These are phyloP conservation scores for Amblyjoppa fuscipennis DNA, from an alignment of 2,888 invertebrate species.

Conservation along the genomic window DNA sequence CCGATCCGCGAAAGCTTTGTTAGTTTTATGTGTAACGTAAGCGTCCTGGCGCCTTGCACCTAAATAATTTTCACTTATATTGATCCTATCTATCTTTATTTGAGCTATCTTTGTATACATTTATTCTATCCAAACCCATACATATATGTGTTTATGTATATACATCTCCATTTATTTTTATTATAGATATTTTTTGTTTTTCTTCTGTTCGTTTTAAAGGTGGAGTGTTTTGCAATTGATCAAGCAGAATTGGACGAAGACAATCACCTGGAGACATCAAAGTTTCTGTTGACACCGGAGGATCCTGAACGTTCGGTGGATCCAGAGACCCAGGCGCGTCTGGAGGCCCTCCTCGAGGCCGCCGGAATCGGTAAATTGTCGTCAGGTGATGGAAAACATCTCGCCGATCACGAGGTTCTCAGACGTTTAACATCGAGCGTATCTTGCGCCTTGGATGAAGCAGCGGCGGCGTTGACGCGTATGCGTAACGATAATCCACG, in stretches of 20 bases:
- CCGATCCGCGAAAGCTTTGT: background rate
- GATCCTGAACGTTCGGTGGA: slow-evolving; percentile 90
- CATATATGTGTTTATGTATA: background rate
- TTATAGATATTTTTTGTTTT: slow-evolving; percentile 5
- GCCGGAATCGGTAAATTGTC: slow-evolving; percentile 95
- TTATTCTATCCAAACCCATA: background rate
- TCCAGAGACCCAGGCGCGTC: slow-evolving; percentile 95
- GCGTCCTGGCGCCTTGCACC: background rate
- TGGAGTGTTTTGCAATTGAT: slow-evolving; percentile 90
- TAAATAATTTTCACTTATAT: background rate
- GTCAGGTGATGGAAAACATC: slow-evolving; percentile 92
- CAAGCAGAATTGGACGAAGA: slow-evolving; percentile 89
- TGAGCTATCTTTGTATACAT: background rate
- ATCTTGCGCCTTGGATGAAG: slow-evolving; percentile 98
- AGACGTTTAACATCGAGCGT: slow-evolving; percentile 95
- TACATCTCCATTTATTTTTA: background rate
- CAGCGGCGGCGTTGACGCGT: slow-evolving; percentile 97
- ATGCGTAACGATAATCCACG: slow-evolving; percentile 96
- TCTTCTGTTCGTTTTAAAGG: slow-evolving; percentile 85
- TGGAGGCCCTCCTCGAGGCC: slow-evolving; percentile 97
- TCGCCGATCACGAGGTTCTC: slow-evolving; percentile 95
- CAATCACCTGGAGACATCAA: slow-evolving; percentile 88
- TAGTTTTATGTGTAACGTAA: background rate
- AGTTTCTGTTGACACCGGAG: slow-evolving; percentile 88
- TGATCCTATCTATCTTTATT: background rate